Conservation (phyloP, 2,888 invertebrate genomes). For the Nephrocerus scutellatus region DNA sequence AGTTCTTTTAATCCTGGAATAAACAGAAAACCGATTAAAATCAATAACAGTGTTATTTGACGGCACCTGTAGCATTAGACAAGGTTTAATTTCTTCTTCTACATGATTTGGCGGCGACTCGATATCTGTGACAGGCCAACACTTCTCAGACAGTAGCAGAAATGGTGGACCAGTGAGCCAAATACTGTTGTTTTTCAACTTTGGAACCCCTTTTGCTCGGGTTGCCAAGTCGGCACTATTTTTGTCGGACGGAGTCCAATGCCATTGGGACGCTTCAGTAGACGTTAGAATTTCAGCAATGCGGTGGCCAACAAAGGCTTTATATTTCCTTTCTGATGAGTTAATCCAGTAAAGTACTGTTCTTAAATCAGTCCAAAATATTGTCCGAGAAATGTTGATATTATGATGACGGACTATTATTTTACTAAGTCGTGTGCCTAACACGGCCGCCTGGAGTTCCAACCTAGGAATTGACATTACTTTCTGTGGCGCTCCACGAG, state of each 20-base stretch:
- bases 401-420: conserved; percentile 2
- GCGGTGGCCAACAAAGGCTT: conserved; percentile 23
- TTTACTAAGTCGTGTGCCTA: conserved; percentile 9
- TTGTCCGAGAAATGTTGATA: conserved; percentile 2
- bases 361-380: conserved; percentile 14
- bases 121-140: conserved; percentile 5
- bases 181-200: conserved; percentile 8
- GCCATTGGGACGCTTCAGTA: conserved; percentile 22
- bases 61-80: too few relatives aligned
- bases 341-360: conserved; percentile 17
- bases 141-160: conserved; percentile 5
- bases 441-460: conserved; percentile 15
- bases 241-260: conserved; percentile 23
- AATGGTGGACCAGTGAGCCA: conserved; percentile 15
- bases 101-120: not conserved
- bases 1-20: conserved; percentile 10
- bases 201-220: conserved; percentile 16
- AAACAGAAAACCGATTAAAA: conserved; percentile 11
- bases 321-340: conserved; percentile 17
- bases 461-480: conserved; percentile 14
- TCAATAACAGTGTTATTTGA: too few relatives aligned
- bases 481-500: conserved; percentile 13
- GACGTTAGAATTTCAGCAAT: conserved; percentile 23
- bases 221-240: conserved; percentile 28
- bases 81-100: conserved; percentile 15